Evolutionary conservation across 1,140 invertebrate species (phyloP), one percentile per base, ranked within the genome.

Genomic region (Drosophila yakuba): DNA sequence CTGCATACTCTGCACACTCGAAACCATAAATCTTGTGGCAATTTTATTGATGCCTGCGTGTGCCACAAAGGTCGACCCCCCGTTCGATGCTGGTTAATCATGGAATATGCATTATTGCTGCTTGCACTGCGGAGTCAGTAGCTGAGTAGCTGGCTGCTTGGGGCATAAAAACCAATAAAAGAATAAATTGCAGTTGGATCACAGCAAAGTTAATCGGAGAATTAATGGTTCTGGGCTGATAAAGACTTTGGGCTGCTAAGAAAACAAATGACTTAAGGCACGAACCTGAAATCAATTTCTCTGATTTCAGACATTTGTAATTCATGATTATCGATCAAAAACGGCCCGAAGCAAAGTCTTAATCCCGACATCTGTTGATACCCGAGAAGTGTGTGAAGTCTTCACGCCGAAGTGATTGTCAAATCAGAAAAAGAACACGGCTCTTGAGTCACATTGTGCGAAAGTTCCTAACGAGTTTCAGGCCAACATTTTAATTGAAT

Each of bases 1-100:
- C 17, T 35, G 36, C 39, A 23, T 39, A 54, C 7, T 60, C 17
- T 35, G 36, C 39, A 23, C 44, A 54, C 7, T 60, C 45, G 83
- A 88, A 83, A 72, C 76, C 60, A 89, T 88, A 88, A 88, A 88
- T 88, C 83, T 88, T 89, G 58, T 55, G 45, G 48, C 59, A 63
- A 63, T 60, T 83, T 73, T 79, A 88, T 86, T 58, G 83, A 69
- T 86, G 66, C 64, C 55, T 61, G 51, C 73, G 73, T 61, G 74
- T 77, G 74, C 74, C 74, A 55, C 74, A 76, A 51, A 67, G 72
- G 72, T 76, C 61, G 72, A 58, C 11, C 17, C 12, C 38, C 12
- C 28, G 43, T 44, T 15, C 23, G 39, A 32, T 54, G 32, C 50
- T 63, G 58, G 43, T 35, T 74, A 74, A 61, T 67, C 68, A 72